Base-by-base conservation (phyloP, 2,888 invertebrate species). In the Phania funesta region DNA sequence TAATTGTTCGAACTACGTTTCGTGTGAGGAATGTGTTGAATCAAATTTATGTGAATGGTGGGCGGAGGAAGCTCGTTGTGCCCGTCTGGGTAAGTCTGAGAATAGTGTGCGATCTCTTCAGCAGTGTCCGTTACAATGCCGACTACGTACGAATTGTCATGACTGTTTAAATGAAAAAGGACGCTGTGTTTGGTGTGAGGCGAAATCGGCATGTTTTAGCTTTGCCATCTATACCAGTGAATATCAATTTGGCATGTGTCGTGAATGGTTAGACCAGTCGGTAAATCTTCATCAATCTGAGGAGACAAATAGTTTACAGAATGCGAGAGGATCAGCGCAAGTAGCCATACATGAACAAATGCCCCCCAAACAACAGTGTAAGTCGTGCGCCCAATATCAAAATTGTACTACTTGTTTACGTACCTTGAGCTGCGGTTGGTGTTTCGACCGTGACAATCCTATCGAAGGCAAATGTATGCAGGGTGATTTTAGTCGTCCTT, bases 141-240 rank as follows among this genome's bases (percentile, higher is more conserved):
- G 96, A 85, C 90, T 93, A 89, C 94, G 96, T 56, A 93, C 92
- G 48, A 94, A 95, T 87, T 97, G 97, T 89, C 94, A 95, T 18
- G 93, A 94, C 68, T 98, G 98, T 88, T 92, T 98, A 64, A 96
- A 96, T 86, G 95, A 96, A 87, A 94, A 94, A 58, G 96, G 96
- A 24, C 94, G 97, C 79, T 98, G 98, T 90, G 98, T 98, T 0
- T 98, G 98, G 98, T 98, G 98, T 90, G 97, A 97, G 89, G 96
- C 97, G 24, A 96, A 96, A 0, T 93, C 95, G 81, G 96, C 97
- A 87, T 98, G 98, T 90, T 97, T 98, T 89, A 96, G 97, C 84
- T 98, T 98, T 91, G 96, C 97, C n/a, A 96, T 98, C 1, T 98
- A 98, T 91, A 97, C 97, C 7, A 97, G 97, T 85, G 96, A 97